Percentiles rank a stretch among this genome's conserved stretches.
These are phyloP conservation scores for Ectemnius continuus DNA, from an alignment of 2,888 invertebrate genomes.

Conservation along the genomic window DNA sequence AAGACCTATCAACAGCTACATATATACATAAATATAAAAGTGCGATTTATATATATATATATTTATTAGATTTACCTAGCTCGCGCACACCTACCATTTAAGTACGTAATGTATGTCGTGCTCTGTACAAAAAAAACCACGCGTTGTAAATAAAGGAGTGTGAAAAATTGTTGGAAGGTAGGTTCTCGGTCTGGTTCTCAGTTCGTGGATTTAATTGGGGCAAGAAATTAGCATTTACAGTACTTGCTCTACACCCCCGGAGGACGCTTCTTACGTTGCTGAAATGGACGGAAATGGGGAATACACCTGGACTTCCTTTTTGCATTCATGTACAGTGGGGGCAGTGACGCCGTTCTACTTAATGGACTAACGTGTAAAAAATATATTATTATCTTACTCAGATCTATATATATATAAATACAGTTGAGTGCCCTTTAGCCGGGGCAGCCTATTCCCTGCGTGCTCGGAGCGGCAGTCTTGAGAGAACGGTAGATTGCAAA, in stretches of 20 bases:
- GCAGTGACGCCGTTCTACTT: constrained; percentile 12
- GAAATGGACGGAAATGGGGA: too few species aligned
- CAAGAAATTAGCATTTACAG: constrained; percentile 67
- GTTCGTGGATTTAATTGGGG: constrained; percentile 28
- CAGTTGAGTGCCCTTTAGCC: constrained; percentile 44
- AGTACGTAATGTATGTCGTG: constrained; percentile 52
- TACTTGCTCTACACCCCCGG: constrained; percentile 58
- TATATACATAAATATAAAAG: constrained; percentile 8
- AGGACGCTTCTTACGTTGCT: constrained; percentile 1
- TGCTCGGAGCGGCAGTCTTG: too few species aligned
- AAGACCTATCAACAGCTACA: constrained; percentile 65
- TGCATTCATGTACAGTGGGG: constrained; percentile 40
- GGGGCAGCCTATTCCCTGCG: too few species aligned
- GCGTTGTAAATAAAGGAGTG: constrained; percentile 53
- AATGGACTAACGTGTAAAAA: constrained; percentile 47
- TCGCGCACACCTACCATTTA: constrained; percentile 51
- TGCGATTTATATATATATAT: constrained; percentile 36
- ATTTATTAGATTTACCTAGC: constrained; percentile 49
- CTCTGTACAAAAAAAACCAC: constrained; percentile 61
- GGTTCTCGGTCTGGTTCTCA: background rate
- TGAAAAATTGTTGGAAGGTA: background rate
- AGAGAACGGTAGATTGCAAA: too few species aligned
- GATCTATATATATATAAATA: constrained; percentile 66
- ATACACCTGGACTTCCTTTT: background rate
- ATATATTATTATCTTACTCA: constrained; percentile 66